A percentile compares a stretch with the other conserved stretches of the same genome.
Conservation (phyloP, 2,888 invertebrate genomes). For the Callyntrura sp. region DNA sequence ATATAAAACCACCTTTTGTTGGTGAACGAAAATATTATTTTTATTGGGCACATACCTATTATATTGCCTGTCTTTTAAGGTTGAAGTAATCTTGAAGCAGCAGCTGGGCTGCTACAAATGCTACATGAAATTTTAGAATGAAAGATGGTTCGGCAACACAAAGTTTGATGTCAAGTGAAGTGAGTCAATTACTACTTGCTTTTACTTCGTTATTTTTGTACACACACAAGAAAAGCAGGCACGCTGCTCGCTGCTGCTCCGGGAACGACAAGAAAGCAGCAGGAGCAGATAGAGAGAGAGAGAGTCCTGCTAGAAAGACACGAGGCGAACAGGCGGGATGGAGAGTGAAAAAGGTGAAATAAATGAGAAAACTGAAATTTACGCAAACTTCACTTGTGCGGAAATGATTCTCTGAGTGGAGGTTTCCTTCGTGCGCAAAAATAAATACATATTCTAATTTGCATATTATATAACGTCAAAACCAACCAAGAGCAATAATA, state of each 20-base stretch:
- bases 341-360: slow-evolving; percentile 8
- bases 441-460: not conserved
- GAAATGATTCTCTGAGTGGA: not conserved
- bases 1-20: no score
- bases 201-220: not conserved
- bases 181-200: slow-evolving; percentile 35
- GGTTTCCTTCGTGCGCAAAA: not conserved
- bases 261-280: not conserved
- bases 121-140: slow-evolving; percentile 36
- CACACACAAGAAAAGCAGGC: not conserved
- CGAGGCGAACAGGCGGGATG: not conserved
- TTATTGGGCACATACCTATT: not conserved
- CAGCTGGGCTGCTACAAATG: slow-evolving; percentile 1
- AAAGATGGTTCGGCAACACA: slow-evolving; percentile 48
- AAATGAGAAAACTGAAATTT: slow-evolving; percentile 42
- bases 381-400: slow-evolving; percentile 29
- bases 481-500: not conserved
- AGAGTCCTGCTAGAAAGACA: slow-evolving; percentile 6
- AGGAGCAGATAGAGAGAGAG: no score
- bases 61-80: slow-evolving; percentile 23
- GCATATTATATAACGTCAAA: no score
- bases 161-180: slow-evolving; percentile 45
- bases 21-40: no score
- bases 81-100: slow-evolving; percentile 43
- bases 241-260: not conserved